Evolutionary conservation across 2,113 vertebrate species (phyloP), one percentile per base, ranked within the genome.

Genomic region (Spea bombifrons): DNA sequence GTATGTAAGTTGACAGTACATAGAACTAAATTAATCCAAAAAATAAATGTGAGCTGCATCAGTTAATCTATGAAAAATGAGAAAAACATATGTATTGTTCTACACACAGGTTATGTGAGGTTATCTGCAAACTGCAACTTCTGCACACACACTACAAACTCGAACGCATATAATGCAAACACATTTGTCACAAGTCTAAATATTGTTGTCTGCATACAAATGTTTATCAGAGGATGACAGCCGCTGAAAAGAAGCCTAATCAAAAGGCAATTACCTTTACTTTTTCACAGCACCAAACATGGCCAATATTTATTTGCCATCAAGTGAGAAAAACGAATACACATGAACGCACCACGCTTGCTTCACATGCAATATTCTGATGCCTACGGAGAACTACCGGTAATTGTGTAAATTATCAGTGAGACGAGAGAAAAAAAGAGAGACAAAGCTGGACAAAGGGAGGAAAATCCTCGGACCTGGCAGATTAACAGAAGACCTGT

Each of bases 201-300:
- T 89, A 90, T 85, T 90, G 89, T 85, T 84, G 86, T 84, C 84
- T 88, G 87, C 89, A 85, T 90, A 89, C 85, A 92, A 91, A 92
- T 92, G 86, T 84, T 91, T 90, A 91, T 89, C 89, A 89, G 88
- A 88, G 84, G 84, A 89, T 92, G 89, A 88, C 88, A 46, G 8
- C 50, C 88, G 86, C 88, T 90, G 88, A 91, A 92, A 66, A 91
- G 87, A 91, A 86, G 88, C 90, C 87, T 93, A 92, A 93, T 93
- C 91, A 90, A 88, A 91, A 90, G 85, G 90, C 88, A 92, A 92
- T 92, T 91, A 92, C 91, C 89, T 90, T 92, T 88, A 91, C 90
- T 91, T 90, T 87, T 90, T 84, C 86, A 91, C 87, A 90, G 90
- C 87, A 91, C 84, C 86, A 92, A 92, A 91, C 87, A 93, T 87